These are phyloP conservation scores for Amazona finschi DNA, from an alignment of 2,797 vertebrate species.

Conservation along the genomic window DNA sequence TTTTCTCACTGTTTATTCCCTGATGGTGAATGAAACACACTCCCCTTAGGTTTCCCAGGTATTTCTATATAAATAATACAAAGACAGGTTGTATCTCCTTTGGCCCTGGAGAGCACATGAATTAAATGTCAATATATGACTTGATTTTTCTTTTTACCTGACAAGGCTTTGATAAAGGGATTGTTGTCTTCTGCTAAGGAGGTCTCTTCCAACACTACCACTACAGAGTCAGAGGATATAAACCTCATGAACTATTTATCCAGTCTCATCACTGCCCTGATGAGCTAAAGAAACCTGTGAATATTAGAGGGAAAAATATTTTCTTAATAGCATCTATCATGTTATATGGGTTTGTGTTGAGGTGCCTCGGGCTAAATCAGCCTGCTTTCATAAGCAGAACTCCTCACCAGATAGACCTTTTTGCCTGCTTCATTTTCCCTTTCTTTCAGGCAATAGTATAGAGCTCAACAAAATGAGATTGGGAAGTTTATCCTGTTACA, in stretches of 20 bases:
- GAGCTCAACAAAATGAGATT: neutral
- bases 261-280: neutral
- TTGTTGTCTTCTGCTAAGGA: neutral
- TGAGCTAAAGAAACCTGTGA: neutral
- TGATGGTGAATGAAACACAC: neutral
- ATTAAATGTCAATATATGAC: neutral
- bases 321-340: neutral
- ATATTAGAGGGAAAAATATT: neutral
- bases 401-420: neutral
- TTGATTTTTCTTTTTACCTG: neutral
- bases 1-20: neutral
- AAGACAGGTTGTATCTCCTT: neutral
- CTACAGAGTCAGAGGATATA: neutral
- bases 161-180: neutral
- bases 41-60: neutral
- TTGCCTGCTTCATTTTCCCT: neutral
- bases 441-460: neutral
- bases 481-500: neutral
- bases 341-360: neutral
- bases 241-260: neutral
- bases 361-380: neutral
- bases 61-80: constrained; percentile 1
- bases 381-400: neutral
- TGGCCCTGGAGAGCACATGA: neutral
- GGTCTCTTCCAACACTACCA: neutral